phyloP scores from a whole-genome alignment of 2,888 invertebrate genomes.

The Xestoiulus laeticollis region DNA sequence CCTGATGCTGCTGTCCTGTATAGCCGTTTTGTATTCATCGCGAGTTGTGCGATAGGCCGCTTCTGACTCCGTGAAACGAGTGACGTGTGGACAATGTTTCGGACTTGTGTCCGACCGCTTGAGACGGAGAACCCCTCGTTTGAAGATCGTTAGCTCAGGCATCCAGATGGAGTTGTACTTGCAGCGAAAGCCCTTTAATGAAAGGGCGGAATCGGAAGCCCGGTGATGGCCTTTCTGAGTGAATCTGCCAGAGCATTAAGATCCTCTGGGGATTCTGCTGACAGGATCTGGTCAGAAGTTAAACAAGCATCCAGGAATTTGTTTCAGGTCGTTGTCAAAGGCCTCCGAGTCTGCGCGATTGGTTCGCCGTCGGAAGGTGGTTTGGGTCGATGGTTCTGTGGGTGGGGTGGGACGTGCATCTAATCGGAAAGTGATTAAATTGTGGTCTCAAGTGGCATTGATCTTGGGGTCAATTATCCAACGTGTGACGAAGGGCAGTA shows the following conservation, averaged over 20 bases:
- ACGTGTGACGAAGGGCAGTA: background rate
- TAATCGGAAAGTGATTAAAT: background rate
- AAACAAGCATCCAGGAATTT: too few species aligned
- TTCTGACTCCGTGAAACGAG: background rate
- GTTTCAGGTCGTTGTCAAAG: too few species aligned
- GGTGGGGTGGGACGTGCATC: background rate
- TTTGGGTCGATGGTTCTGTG: background rate
- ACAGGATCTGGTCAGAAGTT: background rate
- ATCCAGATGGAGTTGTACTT: background rate
- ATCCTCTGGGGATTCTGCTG: too few species aligned
- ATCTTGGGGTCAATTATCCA: background rate
- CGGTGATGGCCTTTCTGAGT: background rate
- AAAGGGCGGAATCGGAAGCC: background rate
- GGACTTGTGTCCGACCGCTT: background rate
- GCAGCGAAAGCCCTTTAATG: background rate
- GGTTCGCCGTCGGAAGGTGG: background rate
- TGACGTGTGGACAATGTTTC: background rate
- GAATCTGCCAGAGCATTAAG: background rate
- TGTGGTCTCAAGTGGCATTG: background rate
- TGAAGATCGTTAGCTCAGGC: background rate
- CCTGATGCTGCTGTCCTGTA: background rate
- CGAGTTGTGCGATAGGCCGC: background rate
- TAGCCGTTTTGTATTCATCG: background rate
- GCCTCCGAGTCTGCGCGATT: background rate
- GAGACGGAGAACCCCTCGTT: background rate